phyloP scores from a whole-genome alignment of 2,113 vertebrate genomes.

The Myotis lucifugus region DNA sequence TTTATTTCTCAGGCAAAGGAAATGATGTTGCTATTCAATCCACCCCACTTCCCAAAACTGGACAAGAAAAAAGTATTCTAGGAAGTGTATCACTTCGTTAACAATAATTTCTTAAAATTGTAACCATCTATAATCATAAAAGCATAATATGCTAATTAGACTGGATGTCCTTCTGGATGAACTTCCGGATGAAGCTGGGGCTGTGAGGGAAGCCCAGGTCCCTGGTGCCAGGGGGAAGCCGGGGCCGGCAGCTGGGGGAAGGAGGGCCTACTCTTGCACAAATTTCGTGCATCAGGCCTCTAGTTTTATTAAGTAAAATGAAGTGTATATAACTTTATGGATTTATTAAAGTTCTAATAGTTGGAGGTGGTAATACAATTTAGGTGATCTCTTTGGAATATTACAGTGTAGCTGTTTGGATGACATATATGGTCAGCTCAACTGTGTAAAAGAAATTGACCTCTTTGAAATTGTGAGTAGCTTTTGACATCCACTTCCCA shows the following conservation, averaged over 20 bases:
- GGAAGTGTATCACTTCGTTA: conserved; percentile 50
- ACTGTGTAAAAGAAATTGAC: background rate
- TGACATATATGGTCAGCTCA: background rate
- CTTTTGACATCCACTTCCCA: background rate
- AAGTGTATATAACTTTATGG: background rate
- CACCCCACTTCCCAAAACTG: background rate
- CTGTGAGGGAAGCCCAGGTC: too few relatives aligned
- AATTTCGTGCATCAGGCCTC: too few relatives aligned
- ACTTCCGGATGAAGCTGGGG: too few relatives aligned
- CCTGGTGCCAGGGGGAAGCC: too few relatives aligned
- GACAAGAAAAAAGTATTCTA: conserved; percentile 66
- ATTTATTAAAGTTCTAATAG: conserved; percentile 54
- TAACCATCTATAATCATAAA: background rate
- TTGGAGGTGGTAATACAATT: background rate
- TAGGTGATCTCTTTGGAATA: background rate
- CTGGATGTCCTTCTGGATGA: too few relatives aligned
- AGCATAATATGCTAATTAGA: too few relatives aligned
- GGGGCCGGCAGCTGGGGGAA: too few relatives aligned
- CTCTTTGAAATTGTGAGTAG: background rate
- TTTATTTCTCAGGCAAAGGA: conserved; percentile 80
- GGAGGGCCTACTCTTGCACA: too few relatives aligned
- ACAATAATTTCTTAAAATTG: conserved; percentile 20
- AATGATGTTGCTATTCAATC: conserved; percentile 44
- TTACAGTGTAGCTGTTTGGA: background rate
- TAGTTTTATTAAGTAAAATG: conserved; percentile 70